Conservation (phyloP, 2,113 vertebrate genomes). For the Elachura formosa region DNA sequence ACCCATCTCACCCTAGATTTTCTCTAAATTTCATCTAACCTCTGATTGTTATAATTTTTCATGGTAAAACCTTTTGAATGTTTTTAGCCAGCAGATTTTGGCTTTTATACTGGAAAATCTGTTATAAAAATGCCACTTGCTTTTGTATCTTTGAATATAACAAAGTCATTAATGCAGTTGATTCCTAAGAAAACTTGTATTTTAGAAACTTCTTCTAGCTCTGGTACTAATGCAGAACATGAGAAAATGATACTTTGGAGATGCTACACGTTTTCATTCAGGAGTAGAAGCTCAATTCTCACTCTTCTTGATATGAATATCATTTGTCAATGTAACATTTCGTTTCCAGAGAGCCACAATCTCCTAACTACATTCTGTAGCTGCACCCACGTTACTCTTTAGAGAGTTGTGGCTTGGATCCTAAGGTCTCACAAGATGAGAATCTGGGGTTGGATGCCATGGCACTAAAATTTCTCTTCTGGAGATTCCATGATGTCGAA, state of each 20-base stretch:
- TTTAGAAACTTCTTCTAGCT: background rate
- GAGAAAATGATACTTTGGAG: background rate
- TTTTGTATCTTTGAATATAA: background rate
- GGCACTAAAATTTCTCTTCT: background rate
- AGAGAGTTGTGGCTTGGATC: background rate
- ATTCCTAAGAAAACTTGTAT: background rate
- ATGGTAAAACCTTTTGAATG: conserved; percentile 13
- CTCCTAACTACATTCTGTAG: background rate
- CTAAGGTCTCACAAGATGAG: background rate
- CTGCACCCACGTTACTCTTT: background rate
- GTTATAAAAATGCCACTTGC: conserved; percentile 21
- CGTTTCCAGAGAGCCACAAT: background rate
- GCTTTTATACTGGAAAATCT: conserved; percentile 37
- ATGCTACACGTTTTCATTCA: background rate
- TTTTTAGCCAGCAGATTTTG: conserved; percentile 12
- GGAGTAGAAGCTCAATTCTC: background rate
- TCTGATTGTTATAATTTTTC: background rate
- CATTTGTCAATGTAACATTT: background rate
- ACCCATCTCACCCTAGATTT: background rate
- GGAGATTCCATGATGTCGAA: background rate
- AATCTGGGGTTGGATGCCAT: background rate
- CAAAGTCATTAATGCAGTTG: background rate
- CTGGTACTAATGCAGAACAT: background rate
- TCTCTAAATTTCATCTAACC: background rate
- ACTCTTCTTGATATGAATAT: background rate